These are phyloP conservation scores for Leptinotarsa defecta DNA, from an alignment of 1,140 invertebrate genomes.

Conservation along the genomic window DNA sequence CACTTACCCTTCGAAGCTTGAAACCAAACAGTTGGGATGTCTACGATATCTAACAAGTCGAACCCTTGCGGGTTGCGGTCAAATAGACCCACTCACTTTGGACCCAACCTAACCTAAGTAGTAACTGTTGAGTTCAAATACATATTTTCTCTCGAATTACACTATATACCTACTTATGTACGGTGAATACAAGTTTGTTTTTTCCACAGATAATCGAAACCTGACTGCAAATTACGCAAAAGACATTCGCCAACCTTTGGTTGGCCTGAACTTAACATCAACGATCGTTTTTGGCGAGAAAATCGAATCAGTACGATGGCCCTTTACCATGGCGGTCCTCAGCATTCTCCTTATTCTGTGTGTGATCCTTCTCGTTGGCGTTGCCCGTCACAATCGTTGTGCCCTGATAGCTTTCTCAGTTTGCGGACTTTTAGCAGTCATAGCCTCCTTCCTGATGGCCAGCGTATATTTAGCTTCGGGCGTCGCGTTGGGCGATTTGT, in stretches of 20 bases:
- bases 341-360: conserved; percentile 79
- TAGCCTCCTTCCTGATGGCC: conserved; percentile 85
- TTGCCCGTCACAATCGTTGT: conserved; percentile 80
- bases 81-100: too few species aligned
- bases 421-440: conserved; percentile 86
- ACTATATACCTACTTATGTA: too few species aligned
- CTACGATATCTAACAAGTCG: too few species aligned
- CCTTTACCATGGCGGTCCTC: conserved; percentile 76
- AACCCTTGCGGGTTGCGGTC: too few species aligned
- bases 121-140: too few species aligned
- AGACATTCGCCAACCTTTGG: conserved; percentile 73
- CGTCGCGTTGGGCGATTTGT: conserved; percentile 78
- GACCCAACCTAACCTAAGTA: too few species aligned
- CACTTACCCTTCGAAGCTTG: too few species aligned
- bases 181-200: not conserved
- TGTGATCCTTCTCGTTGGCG: conserved; percentile 79
- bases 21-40: too few species aligned
- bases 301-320: conserved; percentile 73
- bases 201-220: conserved; percentile 62
- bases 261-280: conserved; percentile 68
- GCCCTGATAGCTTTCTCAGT: conserved; percentile 83
- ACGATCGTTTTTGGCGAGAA: conserved; percentile 66
- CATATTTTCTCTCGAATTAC: too few species aligned
- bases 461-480: conserved; percentile 78
- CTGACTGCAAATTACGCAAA: conserved; percentile 71